Evolutionary conservation across 2,113 vertebrate species (phyloP).

Genomic region (Columba livia): DNA sequence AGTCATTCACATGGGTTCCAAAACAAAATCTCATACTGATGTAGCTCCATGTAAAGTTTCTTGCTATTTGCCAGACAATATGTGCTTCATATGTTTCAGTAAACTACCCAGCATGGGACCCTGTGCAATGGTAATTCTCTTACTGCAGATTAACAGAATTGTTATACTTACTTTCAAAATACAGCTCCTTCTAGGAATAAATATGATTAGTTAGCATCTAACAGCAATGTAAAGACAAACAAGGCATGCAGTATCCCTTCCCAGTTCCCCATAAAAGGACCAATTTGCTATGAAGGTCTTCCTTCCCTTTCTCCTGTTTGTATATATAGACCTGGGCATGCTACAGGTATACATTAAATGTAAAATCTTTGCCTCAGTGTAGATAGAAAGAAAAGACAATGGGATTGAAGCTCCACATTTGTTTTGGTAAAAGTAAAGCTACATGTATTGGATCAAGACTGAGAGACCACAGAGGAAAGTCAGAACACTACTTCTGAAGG

Average conservation of each 20-base stretch:
- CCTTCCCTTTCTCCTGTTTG: neutral
- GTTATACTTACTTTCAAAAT: neutral
- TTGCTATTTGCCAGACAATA: neutral
- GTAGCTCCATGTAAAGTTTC: neutral
- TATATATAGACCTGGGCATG: neutral
- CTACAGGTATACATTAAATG: fast-evolving
- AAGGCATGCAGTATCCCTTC: neutral
- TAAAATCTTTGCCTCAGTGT: neutral
- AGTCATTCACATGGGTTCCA: neutral
- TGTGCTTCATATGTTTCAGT: neutral
- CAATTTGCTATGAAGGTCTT: neutral
- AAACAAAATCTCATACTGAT: neutral
- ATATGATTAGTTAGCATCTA: neutral
- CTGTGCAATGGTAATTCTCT: neutral
- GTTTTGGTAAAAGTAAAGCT: neutral
- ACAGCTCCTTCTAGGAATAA: neutral
- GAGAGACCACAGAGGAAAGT: neutral
- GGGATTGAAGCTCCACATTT: neutral
- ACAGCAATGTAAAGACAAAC: neutral
- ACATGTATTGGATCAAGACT: neutral
- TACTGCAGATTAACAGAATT: neutral
- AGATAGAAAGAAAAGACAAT: neutral
- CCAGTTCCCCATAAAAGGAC: neutral
- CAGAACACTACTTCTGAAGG: neutral
- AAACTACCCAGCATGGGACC: neutral